Evolutionary conservation across 37 sponge, comb jelly and placozoan genomes (phyloP).

Genomic region (Geodia barretti): DNA sequence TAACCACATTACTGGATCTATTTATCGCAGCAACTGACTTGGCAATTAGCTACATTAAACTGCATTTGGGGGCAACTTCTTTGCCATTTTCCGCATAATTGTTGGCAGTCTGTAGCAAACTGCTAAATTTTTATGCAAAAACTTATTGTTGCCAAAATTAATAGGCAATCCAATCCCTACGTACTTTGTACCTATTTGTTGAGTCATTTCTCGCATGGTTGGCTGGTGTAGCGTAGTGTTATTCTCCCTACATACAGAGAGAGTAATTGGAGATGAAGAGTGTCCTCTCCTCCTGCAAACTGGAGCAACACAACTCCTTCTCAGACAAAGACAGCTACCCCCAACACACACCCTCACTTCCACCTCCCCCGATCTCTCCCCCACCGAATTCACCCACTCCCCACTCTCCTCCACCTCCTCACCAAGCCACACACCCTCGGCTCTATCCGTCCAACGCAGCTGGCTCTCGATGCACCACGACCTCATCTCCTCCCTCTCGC

Average conservation of each 20-base stretch:
- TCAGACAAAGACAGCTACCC: neutral
- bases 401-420: neutral
- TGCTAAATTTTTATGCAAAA: neutral
- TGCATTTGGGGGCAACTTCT: too few species aligned
- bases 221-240: neutral
- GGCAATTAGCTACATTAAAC: too few species aligned
- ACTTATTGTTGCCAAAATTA: neutral
- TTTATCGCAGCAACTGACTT: neutral
- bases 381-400: neutral
- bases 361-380: neutral
- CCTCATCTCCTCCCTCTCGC: constrained; percentile 4
- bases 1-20: neutral
- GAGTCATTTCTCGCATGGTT: too few species aligned
- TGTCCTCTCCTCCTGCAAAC: constrained; percentile 1
- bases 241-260: constrained; percentile 11
- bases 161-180: too few species aligned
- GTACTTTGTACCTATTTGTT: too few species aligned
- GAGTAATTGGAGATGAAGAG: constrained; percentile 24
- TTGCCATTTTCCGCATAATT: too few species aligned
- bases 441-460: neutral
- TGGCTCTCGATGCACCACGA: constrained; percentile 7
- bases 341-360: neutral
- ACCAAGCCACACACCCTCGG: neutral
- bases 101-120: neutral
- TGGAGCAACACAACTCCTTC: neutral